These are phyloP conservation scores for Toxotes jaculatrix DNA, from an alignment of 2,113 vertebrate species.

Conservation along the genomic window DNA sequence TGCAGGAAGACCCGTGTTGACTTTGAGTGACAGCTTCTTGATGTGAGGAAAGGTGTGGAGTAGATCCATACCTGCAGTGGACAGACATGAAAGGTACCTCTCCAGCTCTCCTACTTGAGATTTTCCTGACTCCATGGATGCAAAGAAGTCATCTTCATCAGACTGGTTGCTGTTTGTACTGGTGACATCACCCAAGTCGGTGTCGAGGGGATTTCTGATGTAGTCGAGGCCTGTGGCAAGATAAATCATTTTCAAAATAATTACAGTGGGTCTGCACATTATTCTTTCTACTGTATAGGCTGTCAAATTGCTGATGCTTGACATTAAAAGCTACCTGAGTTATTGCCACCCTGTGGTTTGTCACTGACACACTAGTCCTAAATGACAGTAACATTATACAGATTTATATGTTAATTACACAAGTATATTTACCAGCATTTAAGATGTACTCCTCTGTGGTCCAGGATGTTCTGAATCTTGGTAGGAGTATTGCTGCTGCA, in stretches of 20 bases:
- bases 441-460: neutral
- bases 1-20: neutral
- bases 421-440: neutral
- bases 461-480: conserved; percentile 8
- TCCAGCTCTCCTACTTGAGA: neutral
- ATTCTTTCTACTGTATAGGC: neutral
- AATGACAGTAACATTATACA: neutral
- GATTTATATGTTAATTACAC: neutral
- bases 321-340: neutral
- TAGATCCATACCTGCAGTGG: neutral
- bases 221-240: conserved; percentile 9
- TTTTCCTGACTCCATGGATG: neutral
- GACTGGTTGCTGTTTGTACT: neutral
- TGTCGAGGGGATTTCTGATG: neutral
- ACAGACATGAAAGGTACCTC: conserved; percentile 16
- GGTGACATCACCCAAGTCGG: neutral
- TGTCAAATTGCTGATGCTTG: neutral
- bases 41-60: conserved; percentile 6
- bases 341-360: neutral
- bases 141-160: neutral
- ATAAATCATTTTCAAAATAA: neutral
- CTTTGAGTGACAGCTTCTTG: conserved; percentile 5
- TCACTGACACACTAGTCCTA: neutral
- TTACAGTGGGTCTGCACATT: neutral
- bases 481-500: neutral